Evolutionary conservation across 2,888 invertebrate species (phyloP).

Genomic region (Geophilus truncorum): DNA sequence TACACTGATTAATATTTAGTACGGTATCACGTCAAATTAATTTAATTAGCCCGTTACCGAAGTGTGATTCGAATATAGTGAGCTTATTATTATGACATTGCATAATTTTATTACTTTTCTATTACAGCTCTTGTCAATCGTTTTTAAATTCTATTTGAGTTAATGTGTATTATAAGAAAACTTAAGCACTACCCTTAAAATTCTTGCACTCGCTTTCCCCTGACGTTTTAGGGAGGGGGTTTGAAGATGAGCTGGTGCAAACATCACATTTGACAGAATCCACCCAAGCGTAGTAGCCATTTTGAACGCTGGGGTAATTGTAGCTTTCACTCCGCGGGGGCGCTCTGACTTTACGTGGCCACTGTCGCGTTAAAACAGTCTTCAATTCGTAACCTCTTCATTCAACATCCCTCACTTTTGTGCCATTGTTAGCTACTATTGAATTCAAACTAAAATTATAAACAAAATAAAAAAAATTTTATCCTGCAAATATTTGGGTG

Average conservation of each 20-base stretch:
- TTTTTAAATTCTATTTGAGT: not conserved
- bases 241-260: not conserved
- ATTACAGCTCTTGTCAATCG: not conserved
- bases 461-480: not conserved
- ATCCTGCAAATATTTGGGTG: not conserved
- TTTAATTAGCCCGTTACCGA: not conserved
- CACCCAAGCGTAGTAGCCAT: not conserved
- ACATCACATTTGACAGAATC: not conserved
- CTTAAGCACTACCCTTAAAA: not conserved
- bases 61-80: not conserved
- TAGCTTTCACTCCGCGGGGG: not conserved
- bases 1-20: not conserved
- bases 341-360: slow-evolving; percentile 3
- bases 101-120: not conserved
- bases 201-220: not conserved
- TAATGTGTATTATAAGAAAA: not conserved
- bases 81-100: not conserved
- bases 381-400: not conserved
- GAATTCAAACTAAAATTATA: too few relatives aligned
- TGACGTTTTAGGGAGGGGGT: not conserved
- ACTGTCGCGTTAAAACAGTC: not conserved
- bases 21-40: not conserved
- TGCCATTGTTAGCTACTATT: too few relatives aligned
- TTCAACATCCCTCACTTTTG: not conserved
- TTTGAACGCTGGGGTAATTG: slow-evolving; percentile 10